Base-by-base conservation (phyloP, 1,140 invertebrate species). In the Diploscapter pachys region DNA sequence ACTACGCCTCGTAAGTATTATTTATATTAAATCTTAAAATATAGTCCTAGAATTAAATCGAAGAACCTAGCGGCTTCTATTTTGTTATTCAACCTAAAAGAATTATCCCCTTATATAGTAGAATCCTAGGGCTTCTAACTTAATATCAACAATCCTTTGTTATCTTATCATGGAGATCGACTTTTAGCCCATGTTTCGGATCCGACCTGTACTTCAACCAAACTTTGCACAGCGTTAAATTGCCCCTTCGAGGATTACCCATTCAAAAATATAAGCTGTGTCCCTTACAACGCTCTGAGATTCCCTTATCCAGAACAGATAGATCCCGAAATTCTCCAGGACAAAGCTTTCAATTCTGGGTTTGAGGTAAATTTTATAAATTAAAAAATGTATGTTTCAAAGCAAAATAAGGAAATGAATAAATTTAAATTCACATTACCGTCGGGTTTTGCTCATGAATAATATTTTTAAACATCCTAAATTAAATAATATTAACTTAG, bases 141-240 rank as follows among this genome's bases (percentile, higher is more conserved):
- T 31, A 31, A 31, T 31, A 31, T 31, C 31, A 31, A 31, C 31
- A 31, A 31, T 31, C 31, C 31, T 31, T 31, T 31, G 31, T 31
- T 31, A 31, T 31, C 31, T 31, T 31, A 31, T 31, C 31, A 31
- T 31, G 31, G 31, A 31, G 31, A 31, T 31, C 31, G 31, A 31
- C 31, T 71, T 84, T 74, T 66, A 83, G 82, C 84, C n/a, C 80
- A 84, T 66, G 76, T 80, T 31, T 48, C 63, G 57, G 83, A 85
- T 59, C 57, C 71, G 6, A 65, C 78, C 9, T 84, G 82, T 64
- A 83, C 79, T 9, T 5, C 52, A 5, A 51, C 73, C 13, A 76
- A 63, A 5, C 71, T 71, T 66, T 84, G 82, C 61, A 49, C 66
- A 31, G 72, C 85, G 3, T 61, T 85, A 6, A 84, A 84, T 63